phyloP scores from a whole-genome alignment of 2,113 vertebrate species.

The Protobothrops mucrosquamatus region DNA sequence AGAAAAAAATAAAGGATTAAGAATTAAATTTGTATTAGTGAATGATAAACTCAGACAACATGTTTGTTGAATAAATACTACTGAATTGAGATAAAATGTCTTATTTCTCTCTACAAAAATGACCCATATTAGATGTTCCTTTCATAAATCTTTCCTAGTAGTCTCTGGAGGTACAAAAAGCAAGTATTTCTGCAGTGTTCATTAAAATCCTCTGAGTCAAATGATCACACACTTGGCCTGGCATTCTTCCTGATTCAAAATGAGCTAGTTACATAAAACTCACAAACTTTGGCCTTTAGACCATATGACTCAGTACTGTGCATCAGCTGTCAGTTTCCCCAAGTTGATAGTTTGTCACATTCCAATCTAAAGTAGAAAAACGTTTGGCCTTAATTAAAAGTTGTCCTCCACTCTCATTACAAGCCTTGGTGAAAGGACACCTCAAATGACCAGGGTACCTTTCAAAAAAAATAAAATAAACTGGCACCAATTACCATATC shows the following conservation, averaged over 20 bases:
- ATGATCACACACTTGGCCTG: background rate
- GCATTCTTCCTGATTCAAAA: background rate
- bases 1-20: no score
- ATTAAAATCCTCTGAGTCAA: background rate
- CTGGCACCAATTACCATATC: background rate
- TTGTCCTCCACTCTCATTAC: background rate
- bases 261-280: background rate
- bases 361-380: background rate
- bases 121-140: background rate
- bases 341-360: background rate
- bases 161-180: background rate
- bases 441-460: background rate
- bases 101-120: background rate
- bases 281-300: rapidly evolving
- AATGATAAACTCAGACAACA: no score
- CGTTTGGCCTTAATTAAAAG: background rate
- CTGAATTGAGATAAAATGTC: background rate
- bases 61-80: no score
- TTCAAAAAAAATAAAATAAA: background rate
- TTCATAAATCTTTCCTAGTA: background rate
- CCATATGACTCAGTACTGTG: background rate
- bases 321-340: background rate
- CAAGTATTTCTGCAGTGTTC: background rate
- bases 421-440: background rate
- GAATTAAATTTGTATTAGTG: no score